Base-by-base conservation (phyloP, 2,888 invertebrate genomes). In the Clepsis dumicolana region DNA sequence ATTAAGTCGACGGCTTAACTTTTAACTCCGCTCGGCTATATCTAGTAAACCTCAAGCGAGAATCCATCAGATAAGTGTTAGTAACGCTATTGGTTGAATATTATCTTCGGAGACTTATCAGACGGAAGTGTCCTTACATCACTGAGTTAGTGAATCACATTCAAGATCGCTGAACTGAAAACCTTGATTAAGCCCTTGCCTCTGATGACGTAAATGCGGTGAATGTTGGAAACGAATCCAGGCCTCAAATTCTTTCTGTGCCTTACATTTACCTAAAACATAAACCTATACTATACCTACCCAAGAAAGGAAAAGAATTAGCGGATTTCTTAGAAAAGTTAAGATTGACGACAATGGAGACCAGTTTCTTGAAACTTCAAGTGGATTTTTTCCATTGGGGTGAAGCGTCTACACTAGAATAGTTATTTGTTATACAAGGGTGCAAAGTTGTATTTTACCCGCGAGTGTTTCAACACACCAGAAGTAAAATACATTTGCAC, bases 31-130 rank as follows among this genome's bases (percentile, higher is more conserved):
- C 14, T 7, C 10, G 32, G 56, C 18, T 50, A 35, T 63, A 63
- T 25, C n/a, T 48, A 38, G 10, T 53, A 21, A 61, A n/a, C 29
- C 25, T 35, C 35, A 38, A 27, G 56, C 21, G 27, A n/a, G 27
- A 50, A 54, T 35, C 54, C 44, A 24, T 48, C 61, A 35, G 67
- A 67, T 66, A 62, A 57, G 56, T 18, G 62, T 12, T 38, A 10
- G 56, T 18, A 35, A 56, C 38, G 62, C 62, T 38, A 62, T 67
- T 57, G 62, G 56, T 12, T 38, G 27, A 50, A 4, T 25, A 67
- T 54, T 63, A 67, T 67, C 60, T 53, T 21, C n/a, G 48, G 56
- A 14, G 25, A 62, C n/a, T 57, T 67, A 67, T 67, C 67, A 32
- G 24, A 57, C 67, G 67, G 62, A 50, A 63, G 35, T 41, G 21